Evolutionary conservation across 2,888 invertebrate genomes (phyloP), one percentile per base, ranked within the genome.

Genomic region (Dryocosmus kuriphilus): DNA sequence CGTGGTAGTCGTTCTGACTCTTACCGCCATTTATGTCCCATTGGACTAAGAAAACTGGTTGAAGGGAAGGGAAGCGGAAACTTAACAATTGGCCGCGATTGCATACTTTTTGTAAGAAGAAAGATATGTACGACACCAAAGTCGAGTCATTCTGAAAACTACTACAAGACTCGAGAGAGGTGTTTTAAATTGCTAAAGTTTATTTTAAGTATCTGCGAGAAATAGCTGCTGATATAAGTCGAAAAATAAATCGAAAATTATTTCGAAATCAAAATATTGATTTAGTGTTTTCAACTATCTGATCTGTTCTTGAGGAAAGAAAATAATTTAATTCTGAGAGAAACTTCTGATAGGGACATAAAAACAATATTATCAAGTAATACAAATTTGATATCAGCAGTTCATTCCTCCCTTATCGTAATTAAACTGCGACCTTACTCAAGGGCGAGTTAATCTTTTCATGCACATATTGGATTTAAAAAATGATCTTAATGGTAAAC

Each of bases 1-100:
- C 22, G 63, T 22, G 41, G 62, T 32, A 77, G 74, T 78, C 77
- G 67, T 78, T 80, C 57, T 62, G 62, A 78, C 75, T 77, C 78
- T 80, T 77, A 75, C 55, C 65, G 61, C 67, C 79, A 67, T 77
- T 82, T 77, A 74, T 74, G 75, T 73, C 71, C 51, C 77, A 41
- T 61, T 65, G 71, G 62, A 63, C 32, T 22, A 77, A 67, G 30
- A 60, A 67, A 24, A 57, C 41, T 27, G 19, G n/a, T 30, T 51
- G n/a, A 71, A 46, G 22, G 30, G 7, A 71, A 51, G 46, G 46
- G n/a, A 51, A 71, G 51, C 71, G 71, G n/a, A 71, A 71, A 71
- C 71, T 51, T 46, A 51, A 71, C 51, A 71, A 27, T 71, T 51
- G 71, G 7, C 51, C 30, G 16, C 24, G 16, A 38, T 38, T 41